Evolutionary conservation across 1,140 invertebrate genomes (phyloP), one percentile per base, ranked within the genome.

Genomic region (Lepidurus couesii): DNA sequence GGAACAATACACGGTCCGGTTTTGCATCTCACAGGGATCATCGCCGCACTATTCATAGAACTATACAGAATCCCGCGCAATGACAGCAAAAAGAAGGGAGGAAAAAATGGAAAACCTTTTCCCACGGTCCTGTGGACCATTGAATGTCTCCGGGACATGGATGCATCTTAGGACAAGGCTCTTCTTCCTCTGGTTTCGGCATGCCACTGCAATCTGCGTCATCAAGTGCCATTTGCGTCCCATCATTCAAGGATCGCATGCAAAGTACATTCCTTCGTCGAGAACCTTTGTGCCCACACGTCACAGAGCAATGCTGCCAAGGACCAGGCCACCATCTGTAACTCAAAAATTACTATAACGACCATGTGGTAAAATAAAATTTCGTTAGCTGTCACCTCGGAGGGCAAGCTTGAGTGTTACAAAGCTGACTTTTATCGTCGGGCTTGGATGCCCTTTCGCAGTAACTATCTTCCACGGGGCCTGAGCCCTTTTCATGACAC

Each of bases 271-370:
- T 91, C 43, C 93, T 85, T 8, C 89, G 87, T 44, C 90, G 87
- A 21, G 89, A 84, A 11, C 88, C 87, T 1, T 87, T 86, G 0
- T 85, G 83, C 7, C 90, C 90, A 82, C 93, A 95, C 1, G 90
- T 92, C 0, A 91, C 88, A 1, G 92, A 90, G 82, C 93, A 95
- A 80, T 91, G 89, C 82, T 93, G 91, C 93, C 93, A 95, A 0
- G 91, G 91, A 1, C 93, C 92, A 6, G 89, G 85, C 91, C 91
- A 92, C 92, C 92, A 93, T 82, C 89, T 89, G 78, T 26, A 80
- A 78, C 76, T n/a, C 65, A 73, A 79, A 77, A 80, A 34, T 53
- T 42, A 65, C 53, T 21, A 21, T n/a, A n/a, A 65, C 53, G 21
- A n/a, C 21, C 45, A 65, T 21, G 21, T 34, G 21, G 21, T 65